These are phyloP conservation scores for Lepidothrix coronata DNA, from an alignment of 2,113 vertebrate species.

Conservation along the genomic window DNA sequence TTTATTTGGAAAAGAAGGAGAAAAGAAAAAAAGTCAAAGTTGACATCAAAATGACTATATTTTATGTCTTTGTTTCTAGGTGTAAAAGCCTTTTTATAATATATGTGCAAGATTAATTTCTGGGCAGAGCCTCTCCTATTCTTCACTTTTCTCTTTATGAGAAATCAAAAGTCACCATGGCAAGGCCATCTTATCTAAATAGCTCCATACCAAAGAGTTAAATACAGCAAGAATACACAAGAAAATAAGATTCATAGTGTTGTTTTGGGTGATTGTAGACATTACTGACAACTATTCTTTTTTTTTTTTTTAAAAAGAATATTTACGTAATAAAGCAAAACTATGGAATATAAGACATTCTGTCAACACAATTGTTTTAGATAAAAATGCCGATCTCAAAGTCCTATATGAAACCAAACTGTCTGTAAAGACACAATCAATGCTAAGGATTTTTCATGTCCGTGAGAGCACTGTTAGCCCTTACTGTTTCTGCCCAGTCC, in stretches of 20 bases:
- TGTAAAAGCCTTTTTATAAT: background rate
- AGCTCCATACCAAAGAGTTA: background rate
- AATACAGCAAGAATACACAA: background rate
- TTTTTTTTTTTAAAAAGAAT: background rate
- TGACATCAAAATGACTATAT: background rate
- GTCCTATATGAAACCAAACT: background rate
- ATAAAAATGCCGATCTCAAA: background rate
- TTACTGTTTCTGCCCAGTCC: background rate
- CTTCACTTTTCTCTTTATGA: background rate
- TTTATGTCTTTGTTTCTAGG: background rate
- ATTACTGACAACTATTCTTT: background rate
- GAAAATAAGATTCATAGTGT: background rate
- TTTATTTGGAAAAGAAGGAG: background rate
- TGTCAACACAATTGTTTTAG: background rate
- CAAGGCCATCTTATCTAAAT: background rate
- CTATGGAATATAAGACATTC: background rate
- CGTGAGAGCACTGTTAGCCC: background rate
- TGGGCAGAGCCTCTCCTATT: background rate
- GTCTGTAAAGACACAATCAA: background rate
- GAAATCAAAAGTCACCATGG: background rate
- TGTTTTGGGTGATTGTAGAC: background rate
- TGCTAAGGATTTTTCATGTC: background rate
- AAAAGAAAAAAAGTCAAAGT: background rate
- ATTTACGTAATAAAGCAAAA: background rate
- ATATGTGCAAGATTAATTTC: background rate